Base-by-base conservation (phyloP, 2,797 vertebrate genomes). In the Siniperca scherzeri region DNA sequence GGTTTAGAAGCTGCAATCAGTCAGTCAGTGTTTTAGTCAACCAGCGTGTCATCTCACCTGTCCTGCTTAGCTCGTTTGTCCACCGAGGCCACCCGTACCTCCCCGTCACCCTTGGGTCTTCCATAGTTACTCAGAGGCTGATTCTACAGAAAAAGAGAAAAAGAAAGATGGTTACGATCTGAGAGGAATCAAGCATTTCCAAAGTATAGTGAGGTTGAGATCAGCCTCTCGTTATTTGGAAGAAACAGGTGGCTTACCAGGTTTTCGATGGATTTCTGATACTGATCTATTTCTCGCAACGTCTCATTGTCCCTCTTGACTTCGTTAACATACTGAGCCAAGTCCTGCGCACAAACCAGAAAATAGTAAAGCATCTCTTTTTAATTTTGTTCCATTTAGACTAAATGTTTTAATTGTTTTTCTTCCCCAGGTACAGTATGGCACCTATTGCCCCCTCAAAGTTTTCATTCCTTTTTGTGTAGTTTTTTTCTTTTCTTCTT, bases 261-360 rank as follows among this genome's bases (percentile, higher is more conserved):
- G 89, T 99, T 99, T 94, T 99, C 98, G 76, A 99, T 99, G 77
- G 97, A 99, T 79, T 96, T 97, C 94, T 99, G 98, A 93, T 99
- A 99, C 90, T 99, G 98, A 86, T 95, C 96, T 76, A 99, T 98
- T 92, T 99, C 98, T 81, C 98, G 96, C 70, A 99, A 89, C 0
- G 98, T 99, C 95, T 99, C 98, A 3, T 98, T 99, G 95, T 99
- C 98, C 91, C 98, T 96, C 93, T 99, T 99, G 76, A 99, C 98
- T 94, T 99, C 98, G n/a, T 99, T 99, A 80, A 99, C 98, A 70
- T 99, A 99, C 76, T 99, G 98, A 85, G 98, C 98, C 96, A 99
- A 95, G 92, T 99, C 98, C 98, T 99, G 88, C 65, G 73, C 36
- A 87, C 61, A 82, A 50, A 77, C 27, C 53, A 81, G 21, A 33